Evolutionary conservation across 2,888 invertebrate species (phyloP).

Genomic region (Conus canariensis): DNA sequence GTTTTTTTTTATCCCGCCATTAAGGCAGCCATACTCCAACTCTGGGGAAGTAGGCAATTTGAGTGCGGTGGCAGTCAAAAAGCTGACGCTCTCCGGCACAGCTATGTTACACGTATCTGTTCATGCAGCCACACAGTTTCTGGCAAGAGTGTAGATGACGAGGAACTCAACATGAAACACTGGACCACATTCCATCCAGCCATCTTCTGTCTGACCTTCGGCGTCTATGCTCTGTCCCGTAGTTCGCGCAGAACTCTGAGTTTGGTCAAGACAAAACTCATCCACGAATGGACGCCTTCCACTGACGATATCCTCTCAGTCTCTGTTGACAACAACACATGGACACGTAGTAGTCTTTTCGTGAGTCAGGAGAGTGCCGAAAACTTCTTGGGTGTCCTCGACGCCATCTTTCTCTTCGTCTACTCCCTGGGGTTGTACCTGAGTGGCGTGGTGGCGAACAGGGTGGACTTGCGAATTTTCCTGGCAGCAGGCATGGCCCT

Average conservation of each 20-base stretch:
- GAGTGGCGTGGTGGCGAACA: slow-evolving; percentile 80
- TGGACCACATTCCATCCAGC: not conserved
- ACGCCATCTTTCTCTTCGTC: slow-evolving; percentile 76
- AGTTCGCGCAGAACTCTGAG: not conserved
- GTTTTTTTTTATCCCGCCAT: no score
- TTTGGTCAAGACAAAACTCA: not conserved
- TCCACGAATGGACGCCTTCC: slow-evolving; percentile 18
- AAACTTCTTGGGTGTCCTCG: slow-evolving; percentile 75
- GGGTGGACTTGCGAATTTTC: slow-evolving; percentile 57
- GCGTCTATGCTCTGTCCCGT: not conserved
- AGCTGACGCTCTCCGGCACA: no score
- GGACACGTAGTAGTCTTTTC: not conserved
- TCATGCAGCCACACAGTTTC: no score
- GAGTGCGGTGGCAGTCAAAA: no score
- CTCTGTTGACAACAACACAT: not conserved
- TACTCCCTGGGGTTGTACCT: slow-evolving; percentile 79
- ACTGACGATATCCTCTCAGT: not conserved
- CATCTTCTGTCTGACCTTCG: slow-evolving; percentile 12
- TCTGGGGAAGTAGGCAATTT: no score
- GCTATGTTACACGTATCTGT: no score
- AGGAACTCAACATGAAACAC: not conserved
- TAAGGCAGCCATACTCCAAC: no score
- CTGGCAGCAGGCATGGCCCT: not conserved
- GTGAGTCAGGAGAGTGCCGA: slow-evolving; percentile 60
- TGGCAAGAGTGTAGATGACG: no score